A percentile compares a stretch with the other conserved stretches of the same genome.
Conservation (phyloP, 2,113 vertebrate species). For the Ammospiza nelsoni region DNA sequence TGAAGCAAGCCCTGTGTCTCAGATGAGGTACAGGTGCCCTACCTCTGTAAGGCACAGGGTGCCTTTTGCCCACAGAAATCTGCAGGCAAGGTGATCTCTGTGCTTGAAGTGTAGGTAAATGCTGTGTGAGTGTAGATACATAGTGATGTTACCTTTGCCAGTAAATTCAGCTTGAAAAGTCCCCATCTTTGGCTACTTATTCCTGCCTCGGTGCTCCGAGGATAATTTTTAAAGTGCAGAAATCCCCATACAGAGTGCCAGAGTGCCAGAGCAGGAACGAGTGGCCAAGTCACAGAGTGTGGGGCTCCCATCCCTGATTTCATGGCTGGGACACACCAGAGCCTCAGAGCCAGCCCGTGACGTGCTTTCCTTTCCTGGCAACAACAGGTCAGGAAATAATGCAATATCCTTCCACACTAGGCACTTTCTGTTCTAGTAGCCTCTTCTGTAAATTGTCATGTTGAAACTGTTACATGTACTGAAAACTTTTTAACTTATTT, state of each 20-base stretch:
- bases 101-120: background rate
- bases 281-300: background rate
- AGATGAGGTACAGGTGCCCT: background rate
- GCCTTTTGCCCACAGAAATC: background rate
- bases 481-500: background rate
- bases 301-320: background rate
- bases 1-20: background rate
- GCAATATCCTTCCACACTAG: conserved; percentile 27
- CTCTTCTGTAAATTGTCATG: background rate
- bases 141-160: background rate
- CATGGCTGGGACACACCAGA: background rate
- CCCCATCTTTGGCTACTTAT: background rate
- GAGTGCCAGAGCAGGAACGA: fast-evolving
- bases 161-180: background rate
- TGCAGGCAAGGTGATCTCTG: fast-evolving
- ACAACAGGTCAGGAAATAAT: conserved; percentile 32
- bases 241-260: background rate
- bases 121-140: background rate
- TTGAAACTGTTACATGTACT: conserved; percentile 1
- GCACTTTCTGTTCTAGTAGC: background rate
- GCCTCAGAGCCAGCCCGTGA: background rate
- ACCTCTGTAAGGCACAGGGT: background rate
- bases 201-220: background rate
- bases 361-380: conserved; percentile 18
- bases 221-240: background rate